Conservation (phyloP, 1,140 invertebrate genomes). For the Musca domestica region DNA sequence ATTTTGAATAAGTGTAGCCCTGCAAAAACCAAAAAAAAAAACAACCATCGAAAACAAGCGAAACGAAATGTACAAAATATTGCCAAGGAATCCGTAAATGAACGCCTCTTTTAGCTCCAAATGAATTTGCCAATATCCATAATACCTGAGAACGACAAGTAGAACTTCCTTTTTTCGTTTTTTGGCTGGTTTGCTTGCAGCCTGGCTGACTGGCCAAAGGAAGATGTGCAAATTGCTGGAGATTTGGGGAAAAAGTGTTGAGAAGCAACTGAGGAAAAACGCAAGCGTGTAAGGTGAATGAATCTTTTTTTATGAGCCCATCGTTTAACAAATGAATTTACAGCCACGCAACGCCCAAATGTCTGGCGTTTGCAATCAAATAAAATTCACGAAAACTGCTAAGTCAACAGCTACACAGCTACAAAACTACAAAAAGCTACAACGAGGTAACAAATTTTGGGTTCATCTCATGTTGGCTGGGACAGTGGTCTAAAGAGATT, state of each 20-base stretch:
- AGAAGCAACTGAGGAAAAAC: neutral
- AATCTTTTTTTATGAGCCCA: constrained; percentile 48
- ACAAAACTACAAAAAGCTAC: too few species aligned
- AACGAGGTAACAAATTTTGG: too few species aligned
- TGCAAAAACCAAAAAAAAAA: too few species aligned
- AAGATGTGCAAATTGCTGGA: neutral
- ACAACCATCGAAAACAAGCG: neutral
- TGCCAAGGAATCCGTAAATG: neutral
- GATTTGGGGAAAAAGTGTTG: neutral
- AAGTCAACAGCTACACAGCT: constrained; percentile 19
- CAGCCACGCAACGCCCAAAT: constrained; percentile 54
- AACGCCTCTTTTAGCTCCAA: constrained; percentile 15
- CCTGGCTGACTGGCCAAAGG: neutral
- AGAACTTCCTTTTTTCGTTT: constrained; percentile 13
- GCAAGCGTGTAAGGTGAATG: constrained; percentile 22
- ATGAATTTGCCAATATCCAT: constrained; percentile 7
- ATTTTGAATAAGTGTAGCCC: constrained; percentile 13
- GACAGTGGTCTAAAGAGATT: too few species aligned
- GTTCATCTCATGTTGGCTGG: too few species aligned
- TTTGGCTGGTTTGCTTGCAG: neutral
- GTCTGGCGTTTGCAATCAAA: constrained; percentile 55
- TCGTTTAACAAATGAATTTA: constrained; percentile 55
- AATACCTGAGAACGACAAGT: neutral
- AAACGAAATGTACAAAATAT: constrained; percentile 6
- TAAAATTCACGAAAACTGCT: constrained; percentile 17